Percentiles rank a stretch among this genome's conserved stretches.
phyloP scores from a whole-genome alignment of 2,113 vertebrate genomes.

The Malurus cyaneus region DNA sequence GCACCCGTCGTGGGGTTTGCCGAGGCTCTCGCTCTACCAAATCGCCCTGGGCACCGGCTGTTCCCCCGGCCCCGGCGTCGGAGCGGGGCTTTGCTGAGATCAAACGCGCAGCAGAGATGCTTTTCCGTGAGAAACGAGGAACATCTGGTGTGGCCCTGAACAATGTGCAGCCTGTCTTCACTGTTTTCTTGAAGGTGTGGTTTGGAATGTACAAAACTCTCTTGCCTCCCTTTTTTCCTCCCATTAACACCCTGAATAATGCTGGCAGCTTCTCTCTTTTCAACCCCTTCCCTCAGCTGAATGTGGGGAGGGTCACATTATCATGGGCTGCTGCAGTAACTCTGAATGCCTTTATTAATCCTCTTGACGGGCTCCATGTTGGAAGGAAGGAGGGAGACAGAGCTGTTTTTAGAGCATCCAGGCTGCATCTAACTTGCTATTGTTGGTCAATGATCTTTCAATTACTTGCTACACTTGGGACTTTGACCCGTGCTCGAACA shows the following conservation, averaged over 20 bases:
- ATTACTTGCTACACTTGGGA: background rate
- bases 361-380: background rate
- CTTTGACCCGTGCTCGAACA: background rate
- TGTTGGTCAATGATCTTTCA: conserved; percentile 26
- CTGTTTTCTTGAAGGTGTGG: background rate
- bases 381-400: background rate
- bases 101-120: background rate
- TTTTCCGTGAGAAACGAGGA: fast-evolving
- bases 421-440: background rate
- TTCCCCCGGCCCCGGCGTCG: fast-evolving
- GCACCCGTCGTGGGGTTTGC: background rate
- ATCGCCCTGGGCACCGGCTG: background rate
- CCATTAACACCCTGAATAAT: background rate
- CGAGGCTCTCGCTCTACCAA: background rate
- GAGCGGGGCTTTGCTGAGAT: background rate
- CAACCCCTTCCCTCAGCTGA: background rate
- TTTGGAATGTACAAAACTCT: background rate
- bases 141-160: background rate
- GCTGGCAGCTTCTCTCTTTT: background rate
- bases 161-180: background rate
- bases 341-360: background rate
- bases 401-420: background rate
- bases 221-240: background rate
- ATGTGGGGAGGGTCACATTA: background rate
- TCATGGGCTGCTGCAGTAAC: fast-evolving